phyloP scores from a whole-genome alignment of 2,113 vertebrate genomes.

The Ornithorhynchus anatinus region DNA sequence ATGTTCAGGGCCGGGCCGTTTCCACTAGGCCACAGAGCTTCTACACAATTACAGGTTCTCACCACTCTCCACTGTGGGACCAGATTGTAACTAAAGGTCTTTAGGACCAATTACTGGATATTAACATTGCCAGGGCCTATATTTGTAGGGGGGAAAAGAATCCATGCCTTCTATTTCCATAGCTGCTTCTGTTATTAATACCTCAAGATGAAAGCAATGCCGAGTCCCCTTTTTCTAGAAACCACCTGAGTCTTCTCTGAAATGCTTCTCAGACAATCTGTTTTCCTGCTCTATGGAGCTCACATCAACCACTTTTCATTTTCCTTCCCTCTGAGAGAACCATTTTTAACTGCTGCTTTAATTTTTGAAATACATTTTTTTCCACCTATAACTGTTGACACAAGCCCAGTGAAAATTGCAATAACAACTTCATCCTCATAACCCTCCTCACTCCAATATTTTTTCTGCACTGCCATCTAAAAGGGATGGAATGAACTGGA shows the following conservation, averaged over 20 bases:
- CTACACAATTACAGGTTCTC: too few species aligned
- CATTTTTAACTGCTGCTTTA: slow-evolving; percentile 54
- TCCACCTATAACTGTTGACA: slow-evolving; percentile 49
- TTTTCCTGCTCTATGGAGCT: slow-evolving; percentile 48
- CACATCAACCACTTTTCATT: slow-evolving; percentile 43
- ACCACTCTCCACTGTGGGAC: too few species aligned
- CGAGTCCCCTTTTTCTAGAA: slow-evolving; percentile 40
- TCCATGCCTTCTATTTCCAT: too few species aligned
- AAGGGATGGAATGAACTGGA: slow-evolving; percentile 51
- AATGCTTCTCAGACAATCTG: slow-evolving; percentile 25
- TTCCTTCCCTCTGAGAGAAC: slow-evolving; percentile 38
- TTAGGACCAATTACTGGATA: too few species aligned
- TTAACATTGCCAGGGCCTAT: too few species aligned
- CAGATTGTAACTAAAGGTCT: too few species aligned
- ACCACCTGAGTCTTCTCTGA: slow-evolving; percentile 8
- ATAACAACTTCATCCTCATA: slow-evolving; percentile 55
- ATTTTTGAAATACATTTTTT: slow-evolving; percentile 57
- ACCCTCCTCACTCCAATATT: slow-evolving; percentile 47
- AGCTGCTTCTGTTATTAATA: too few species aligned
- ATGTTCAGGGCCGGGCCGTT: too few species aligned
- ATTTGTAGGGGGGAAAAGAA: too few species aligned
- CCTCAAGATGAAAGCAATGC: too few species aligned
- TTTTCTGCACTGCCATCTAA: slow-evolving; percentile 52
- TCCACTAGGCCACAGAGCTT: too few species aligned
- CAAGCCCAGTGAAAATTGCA: slow-evolving; percentile 58